Base-by-base conservation (phyloP, 1,140 invertebrate species). In the Sycophaga agraensis region DNA sequence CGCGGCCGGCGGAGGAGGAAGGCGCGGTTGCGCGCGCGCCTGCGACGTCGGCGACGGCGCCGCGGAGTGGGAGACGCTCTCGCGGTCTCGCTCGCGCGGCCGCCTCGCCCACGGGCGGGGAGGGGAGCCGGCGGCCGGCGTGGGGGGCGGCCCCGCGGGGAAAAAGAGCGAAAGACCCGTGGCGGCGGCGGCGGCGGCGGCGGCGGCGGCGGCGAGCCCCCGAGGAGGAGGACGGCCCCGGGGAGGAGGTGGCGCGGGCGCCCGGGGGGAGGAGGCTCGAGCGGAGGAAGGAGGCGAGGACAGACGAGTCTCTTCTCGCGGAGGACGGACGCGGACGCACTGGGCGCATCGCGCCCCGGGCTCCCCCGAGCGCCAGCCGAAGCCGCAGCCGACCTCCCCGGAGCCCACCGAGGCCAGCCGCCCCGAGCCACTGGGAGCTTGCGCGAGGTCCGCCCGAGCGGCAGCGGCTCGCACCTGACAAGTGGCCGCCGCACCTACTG, bases 221-320 rank as follows among this genome's bases (percentile, higher is more conserved):
- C 2, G 37, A 12, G 21, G 43, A 54, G 49, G 58, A 11, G 64
- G 58, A 60, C 39, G 49, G 42, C 35, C 48, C 35, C 53, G 61
- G 61, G 66, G 64, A 66, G 61, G 67, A 67, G 65, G 62, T 35
- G 67, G 63, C 66, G 64, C 57, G 66, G 22, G 43, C 56, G 60
- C 35, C 28, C 59, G 53, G 60, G 49, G 60, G 65, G 64, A 70
- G 63, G 66, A 69, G 61, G 67, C 64, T 66, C n/a, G 69, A 70
- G 67, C 67, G 65, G 70, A 64, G 66, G 70, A 66, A 65, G 68
- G 70, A 64, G 72, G 66, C 68, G 72, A 72, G 73, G 70, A 76
- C 73, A 75, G 73, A 77, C 59, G 61, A 58, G 54, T 39, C 58
- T 60, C 58, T 60, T 60, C 49, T 60, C 57, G 46, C 46, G 48